Base-by-base conservation (phyloP, 1,140 invertebrate genomes). In the Pseudomyrmex cubaensis region DNA sequence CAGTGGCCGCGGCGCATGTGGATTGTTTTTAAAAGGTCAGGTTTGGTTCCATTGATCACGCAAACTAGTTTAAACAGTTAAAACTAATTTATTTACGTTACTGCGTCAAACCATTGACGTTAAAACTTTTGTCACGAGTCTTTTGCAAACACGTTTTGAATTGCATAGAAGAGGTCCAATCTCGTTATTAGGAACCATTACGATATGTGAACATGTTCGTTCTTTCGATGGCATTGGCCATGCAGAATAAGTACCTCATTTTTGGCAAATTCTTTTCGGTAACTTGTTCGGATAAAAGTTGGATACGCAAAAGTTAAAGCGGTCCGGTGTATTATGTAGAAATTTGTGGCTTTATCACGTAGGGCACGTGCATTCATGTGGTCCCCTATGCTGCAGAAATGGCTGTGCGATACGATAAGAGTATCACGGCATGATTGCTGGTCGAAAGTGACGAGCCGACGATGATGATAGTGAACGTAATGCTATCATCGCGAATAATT, bases 321-420 rank as follows among this genome's bases (percentile, higher is more conserved):
- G 2, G 56, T 48, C 15, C 22, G 12, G 48, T 44, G 54, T 44
- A 80, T 80, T 59, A 72, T 59, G 54, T 72, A 59, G 66, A 48
- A 72, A 66, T 8, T 54, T 25, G 48, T 17, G 35, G 25, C 20
- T 4, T 12, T 20, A 46, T 67, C 50, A 15, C 17, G 20, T 20
- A n/a, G 4, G 44, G 46, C 63, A 35, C 20, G n/a, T 17, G 57
- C 35, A 25, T n/a, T 25, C 66, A 25, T 52, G 20, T 22, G 44
- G 66, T 12, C 44, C 48, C 48, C 17, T n/a, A 48, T 59, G 35
- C 25, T 35, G 12, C 12, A 57, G 35, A 52, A 12, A 10, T 15
- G 44, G 52, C 48, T 64, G 48, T 48, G 73, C 59, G 44, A 70
- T 70, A 48, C 54, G 76, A 78, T 78, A 78, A 48, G 63, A 69